phyloP scores from a whole-genome alignment of 2,888 invertebrate genomes.

The Saturnia japonica region DNA sequence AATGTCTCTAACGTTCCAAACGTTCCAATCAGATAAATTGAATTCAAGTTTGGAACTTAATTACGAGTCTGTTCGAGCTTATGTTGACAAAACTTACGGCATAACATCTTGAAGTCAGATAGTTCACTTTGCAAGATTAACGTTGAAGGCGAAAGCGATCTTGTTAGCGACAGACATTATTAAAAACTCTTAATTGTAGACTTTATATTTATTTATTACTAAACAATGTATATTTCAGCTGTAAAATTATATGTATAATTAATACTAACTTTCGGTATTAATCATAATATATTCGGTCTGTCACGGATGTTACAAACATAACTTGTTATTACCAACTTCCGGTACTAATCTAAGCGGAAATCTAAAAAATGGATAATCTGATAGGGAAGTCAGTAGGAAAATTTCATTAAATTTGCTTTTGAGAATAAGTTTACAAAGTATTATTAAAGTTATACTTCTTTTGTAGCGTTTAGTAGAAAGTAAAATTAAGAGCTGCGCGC shows the following conservation, averaged over 20 bases:
- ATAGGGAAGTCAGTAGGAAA: too few species aligned
- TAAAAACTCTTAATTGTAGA: not conserved
- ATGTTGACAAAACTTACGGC: slow-evolving; percentile 35
- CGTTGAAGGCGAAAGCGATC: not conserved
- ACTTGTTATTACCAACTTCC: too few species aligned
- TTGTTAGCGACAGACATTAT: not conserved
- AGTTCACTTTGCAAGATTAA: not conserved
- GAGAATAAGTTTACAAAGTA: too few species aligned
- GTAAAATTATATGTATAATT: not conserved
- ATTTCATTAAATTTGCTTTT: too few species aligned
- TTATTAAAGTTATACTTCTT: too few species aligned
- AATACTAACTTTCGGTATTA: not conserved
- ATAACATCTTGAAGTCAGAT: not conserved
- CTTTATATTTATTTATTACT: not conserved
- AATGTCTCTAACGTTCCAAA: slow-evolving; percentile 19
- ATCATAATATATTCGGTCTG: not conserved
- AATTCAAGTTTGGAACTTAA: slow-evolving; percentile 25
- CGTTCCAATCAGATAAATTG: slow-evolving; percentile 23
- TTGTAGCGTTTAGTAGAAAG: too few species aligned
- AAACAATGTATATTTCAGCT: not conserved
- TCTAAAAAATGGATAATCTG: too few species aligned
- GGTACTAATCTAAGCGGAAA: too few species aligned
- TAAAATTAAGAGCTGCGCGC: too few species aligned
- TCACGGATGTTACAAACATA: too few species aligned
- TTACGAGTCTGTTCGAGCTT: slow-evolving; percentile 34